Evolutionary conservation across 37 sponge, comb jelly and placozoan genomes (phyloP), one percentile per base, ranked within the genome.

Genomic region (Aplysina aerophoba): DNA sequence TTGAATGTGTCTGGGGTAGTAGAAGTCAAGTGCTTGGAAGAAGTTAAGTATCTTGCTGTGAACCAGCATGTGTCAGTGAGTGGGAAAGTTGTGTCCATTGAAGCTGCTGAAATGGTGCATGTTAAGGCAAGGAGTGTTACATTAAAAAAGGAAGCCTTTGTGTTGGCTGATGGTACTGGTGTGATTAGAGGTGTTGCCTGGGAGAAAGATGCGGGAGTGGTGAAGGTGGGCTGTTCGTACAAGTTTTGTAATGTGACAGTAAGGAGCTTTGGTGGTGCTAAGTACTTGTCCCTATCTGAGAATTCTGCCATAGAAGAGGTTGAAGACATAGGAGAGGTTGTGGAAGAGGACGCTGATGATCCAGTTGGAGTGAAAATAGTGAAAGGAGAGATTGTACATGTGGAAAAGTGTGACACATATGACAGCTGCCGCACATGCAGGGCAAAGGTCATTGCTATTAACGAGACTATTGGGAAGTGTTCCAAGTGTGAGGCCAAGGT

Each of bases 311-410:
- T 68, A 28, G 72, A 68, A 68, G 31, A 68, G 27, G 31, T 68
- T 25, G 72, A 68, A 25, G 72, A 68, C 31, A 68, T 68, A 28
- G 72, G 72, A 21, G 72, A 68, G 25, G 72, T 68, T 22, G 31
- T 68, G 25, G 72, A 68, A 28, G 59, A 58, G 59, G 72, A 68
- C 20, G 72, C 72, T 68, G 31, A 68, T 68, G 72, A 68, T 68
- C 27, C 31, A 25, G 72, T 21, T 21, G 31, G 72, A 68, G 72
- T 25, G 15, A 68, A 68, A 24, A 25, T 68, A 25, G 72, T 68
- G 31, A 68, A 68, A 68, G 72, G 30, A 28, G 72, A 68, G 31
- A 68, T 68, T 28, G 72, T 68, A 15, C 30, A 28, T 68, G 72
- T 68, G 25, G 31, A 28, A 28, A 25, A 25, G 31, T 21, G 25